Evolutionary conservation across 2,113 vertebrate species (phyloP).

Genomic region (Xiphias gladius): DNA sequence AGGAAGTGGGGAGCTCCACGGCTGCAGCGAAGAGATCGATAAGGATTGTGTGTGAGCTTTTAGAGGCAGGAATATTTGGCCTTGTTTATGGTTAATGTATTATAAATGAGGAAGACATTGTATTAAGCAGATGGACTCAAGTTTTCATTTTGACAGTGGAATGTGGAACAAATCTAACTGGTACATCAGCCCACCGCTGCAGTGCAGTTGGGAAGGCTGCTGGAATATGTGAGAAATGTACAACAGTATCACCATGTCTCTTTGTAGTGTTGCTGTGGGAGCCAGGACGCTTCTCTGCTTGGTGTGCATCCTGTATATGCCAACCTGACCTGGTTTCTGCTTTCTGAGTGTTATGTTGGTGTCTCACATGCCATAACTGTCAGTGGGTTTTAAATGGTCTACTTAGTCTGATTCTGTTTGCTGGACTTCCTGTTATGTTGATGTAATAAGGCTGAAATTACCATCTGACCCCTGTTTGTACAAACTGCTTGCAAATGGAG

Average conservation of each 20-base stretch:
- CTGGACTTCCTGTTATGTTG: constrained; percentile 73
- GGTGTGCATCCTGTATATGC: neutral
- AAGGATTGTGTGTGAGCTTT: constrained; percentile 73
- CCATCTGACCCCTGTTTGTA: constrained; percentile 59
- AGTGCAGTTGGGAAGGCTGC: neutral
- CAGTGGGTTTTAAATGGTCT: constrained; percentile 70
- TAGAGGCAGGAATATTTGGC: constrained; percentile 63
- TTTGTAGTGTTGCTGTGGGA: constrained; percentile 1
- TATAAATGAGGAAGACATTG: constrained; percentile 58
- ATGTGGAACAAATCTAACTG: constrained; percentile 28
- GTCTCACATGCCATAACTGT: constrained; percentile 56
- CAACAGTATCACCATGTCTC: neutral
- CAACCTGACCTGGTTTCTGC: constrained; percentile 48
- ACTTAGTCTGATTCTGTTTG: constrained; percentile 67
- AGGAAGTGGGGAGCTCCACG: constrained; percentile 73
- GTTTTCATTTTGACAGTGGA: constrained; percentile 46
- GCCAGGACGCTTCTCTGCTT: constrained; percentile 16
- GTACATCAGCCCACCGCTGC: neutral
- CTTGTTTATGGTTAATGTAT: constrained; percentile 68
- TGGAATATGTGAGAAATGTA: neutral
- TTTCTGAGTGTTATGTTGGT: constrained; percentile 24
- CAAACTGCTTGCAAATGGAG: constrained; percentile 61
- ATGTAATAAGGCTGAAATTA: constrained; percentile 74
- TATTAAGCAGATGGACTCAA: constrained; percentile 38
- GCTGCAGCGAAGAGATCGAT: constrained; percentile 77